Conservation (phyloP, 2,113 vertebrate genomes). For the Scomber japonicus region DNA sequence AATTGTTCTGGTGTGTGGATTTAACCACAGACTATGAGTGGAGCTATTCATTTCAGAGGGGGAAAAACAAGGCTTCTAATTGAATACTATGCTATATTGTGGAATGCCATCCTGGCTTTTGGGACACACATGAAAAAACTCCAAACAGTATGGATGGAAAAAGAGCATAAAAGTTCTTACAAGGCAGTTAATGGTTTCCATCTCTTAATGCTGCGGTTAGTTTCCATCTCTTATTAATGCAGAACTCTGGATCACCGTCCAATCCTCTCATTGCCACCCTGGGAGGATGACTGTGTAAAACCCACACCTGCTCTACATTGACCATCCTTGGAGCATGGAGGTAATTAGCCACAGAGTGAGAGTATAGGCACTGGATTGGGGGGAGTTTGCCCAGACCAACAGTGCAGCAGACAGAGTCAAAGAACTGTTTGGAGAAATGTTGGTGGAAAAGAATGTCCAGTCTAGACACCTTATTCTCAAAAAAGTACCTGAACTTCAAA, state of each 20-base stretch:
- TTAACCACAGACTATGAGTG: constrained; percentile 71
- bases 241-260: constrained; percentile 59
- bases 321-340: constrained; percentile 62
- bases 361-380: background rate
- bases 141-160: constrained; percentile 74
- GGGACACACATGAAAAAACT: constrained; percentile 53
- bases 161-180: constrained; percentile 77
- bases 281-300: constrained; percentile 58
- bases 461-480: constrained; percentile 68
- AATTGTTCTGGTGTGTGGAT: constrained; percentile 72
- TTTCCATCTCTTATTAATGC: constrained; percentile 82
- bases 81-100: constrained; percentile 75
- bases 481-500: constrained; percentile 56
- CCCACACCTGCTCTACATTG: constrained; percentile 79
- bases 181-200: constrained; percentile 83
- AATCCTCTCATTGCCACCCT: constrained; percentile 46
- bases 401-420: constrained; percentile 48
- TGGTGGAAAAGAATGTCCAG: constrained; percentile 48
- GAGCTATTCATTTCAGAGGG: constrained; percentile 70
- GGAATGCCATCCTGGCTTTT: constrained; percentile 73
- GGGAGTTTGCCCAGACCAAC: constrained; percentile 15
- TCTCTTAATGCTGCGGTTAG: constrained; percentile 79
- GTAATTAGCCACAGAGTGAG: constrained; percentile 68
- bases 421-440: constrained; percentile 40
- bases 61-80: constrained; percentile 72